Evolutionary conservation across 1,140 invertebrate species (phyloP), one percentile per base, ranked within the genome.

Genomic region (Ips typographus): DNA sequence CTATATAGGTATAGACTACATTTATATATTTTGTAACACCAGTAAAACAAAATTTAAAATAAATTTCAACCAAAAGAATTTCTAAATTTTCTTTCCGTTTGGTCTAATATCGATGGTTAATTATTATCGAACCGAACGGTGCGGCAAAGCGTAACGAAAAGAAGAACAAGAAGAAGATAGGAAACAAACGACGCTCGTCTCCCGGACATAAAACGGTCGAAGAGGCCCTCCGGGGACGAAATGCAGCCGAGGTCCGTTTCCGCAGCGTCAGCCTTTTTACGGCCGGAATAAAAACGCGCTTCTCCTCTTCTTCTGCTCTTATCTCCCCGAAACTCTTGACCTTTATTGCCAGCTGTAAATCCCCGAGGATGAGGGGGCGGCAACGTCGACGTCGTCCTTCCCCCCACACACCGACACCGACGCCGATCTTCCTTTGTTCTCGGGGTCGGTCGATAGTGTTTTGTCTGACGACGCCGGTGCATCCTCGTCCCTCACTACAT

Each of bases 381-480:
- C 64, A 61, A 22, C 22, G 22, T 22, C 22, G 22, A 22, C 22
- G 44, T n/a, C 5, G 5, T 47, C 5, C 44, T n/a, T 5, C 44
- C 44, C 5, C 44, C 44, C 5, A 5, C 22, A 22, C 22, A 22
- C 22, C 68, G 59, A 53, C 53, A 58, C 65, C 61, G 68, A 56
- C 68, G 61, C 68, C 68, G 68, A 70, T 70, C 68, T 70, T 70
- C 55, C 68, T 70, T 70, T 70, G 68, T 70, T 70, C 68, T 62
- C 40, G 37, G 67, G 67, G 67, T 41, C 68, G 66, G 66, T 68
- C 66, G 66, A 68, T 68, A 68, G 49, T 68, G 66, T 68, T 68
- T 68, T 68, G 66, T 68, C 66, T 68, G 59, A 42, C 65, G 41
- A 60, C 58, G 66, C 66, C 58, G 66, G 62, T 68, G 66, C 66